Conservation (phyloP, 2,888 invertebrate species). For the Drosophila borealis region DNA sequence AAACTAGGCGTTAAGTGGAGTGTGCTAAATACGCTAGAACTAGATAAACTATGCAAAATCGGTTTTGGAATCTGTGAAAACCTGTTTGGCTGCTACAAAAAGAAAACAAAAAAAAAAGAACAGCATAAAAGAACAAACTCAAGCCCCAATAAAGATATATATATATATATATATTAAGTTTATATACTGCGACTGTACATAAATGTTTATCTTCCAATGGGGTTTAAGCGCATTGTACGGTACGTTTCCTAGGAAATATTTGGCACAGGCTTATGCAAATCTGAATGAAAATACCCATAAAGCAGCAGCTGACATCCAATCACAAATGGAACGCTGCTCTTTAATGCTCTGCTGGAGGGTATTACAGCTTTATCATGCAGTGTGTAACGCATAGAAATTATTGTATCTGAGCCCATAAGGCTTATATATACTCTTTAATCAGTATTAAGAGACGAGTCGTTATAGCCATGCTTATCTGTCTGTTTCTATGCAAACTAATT, state of each 20-base stretch:
- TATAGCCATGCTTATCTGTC: too few species aligned
- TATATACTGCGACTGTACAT: neutral
- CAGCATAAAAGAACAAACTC: conserved; percentile 26
- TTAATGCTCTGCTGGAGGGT: neutral
- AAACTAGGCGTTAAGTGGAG: conserved; percentile 62
- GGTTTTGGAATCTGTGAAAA: conserved; percentile 42
- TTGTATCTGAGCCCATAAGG: too few species aligned
- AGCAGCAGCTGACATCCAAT: conserved; percentile 1
- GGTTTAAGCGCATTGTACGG: conserved; percentile 12
- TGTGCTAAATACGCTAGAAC: conserved; percentile 56
- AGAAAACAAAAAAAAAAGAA: conserved; percentile 19
- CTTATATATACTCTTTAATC: too few species aligned
- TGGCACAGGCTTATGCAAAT: conserved; percentile 66
- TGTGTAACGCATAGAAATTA: too few species aligned
- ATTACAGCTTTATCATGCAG: too few species aligned
- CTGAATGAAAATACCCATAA: conserved; percentile 36
- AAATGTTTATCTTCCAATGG: neutral
- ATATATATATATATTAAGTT: conserved; percentile 12
- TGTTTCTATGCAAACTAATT: too few species aligned
- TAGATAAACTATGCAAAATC: conserved; percentile 42
- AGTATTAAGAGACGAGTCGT: too few species aligned
- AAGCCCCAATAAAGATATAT: conserved; percentile 2
- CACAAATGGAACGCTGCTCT: conserved; percentile 1
- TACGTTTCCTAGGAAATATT: conserved; percentile 71
- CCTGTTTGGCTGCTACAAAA: conserved; percentile 52